Conservation (phyloP, 2,888 invertebrate genomes). For the Drosophila picticornis region DNA sequence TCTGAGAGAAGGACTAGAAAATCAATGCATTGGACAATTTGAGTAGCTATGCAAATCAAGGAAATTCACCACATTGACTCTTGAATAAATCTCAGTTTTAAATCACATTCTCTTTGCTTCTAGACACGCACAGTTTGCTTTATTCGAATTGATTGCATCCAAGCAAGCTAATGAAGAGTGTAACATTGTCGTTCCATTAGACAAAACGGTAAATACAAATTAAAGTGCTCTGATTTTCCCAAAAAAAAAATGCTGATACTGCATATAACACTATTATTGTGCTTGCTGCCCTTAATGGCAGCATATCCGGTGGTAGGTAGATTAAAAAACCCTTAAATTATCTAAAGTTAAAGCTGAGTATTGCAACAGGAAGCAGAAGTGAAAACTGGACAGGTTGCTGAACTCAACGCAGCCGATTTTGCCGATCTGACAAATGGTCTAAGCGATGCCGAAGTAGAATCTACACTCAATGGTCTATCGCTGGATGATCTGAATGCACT, state of each 20-base stretch:
- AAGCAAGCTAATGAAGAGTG: conserved; percentile 4
- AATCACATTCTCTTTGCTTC: conserved; percentile 4
- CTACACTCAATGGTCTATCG: conserved; percentile 75
- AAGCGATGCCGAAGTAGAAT: conserved; percentile 78
- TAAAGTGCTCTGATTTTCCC: conserved; percentile 24
- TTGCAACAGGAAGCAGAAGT: conserved; percentile 15
- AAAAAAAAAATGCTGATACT: conserved; percentile 58
- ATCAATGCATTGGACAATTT: no score
- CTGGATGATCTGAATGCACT: conserved; percentile 76
- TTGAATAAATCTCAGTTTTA: background rate
- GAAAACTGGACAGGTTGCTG: conserved; percentile 6
- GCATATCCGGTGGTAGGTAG: conserved; percentile 52
- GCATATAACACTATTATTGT: conserved; percentile 29
- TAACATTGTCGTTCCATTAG: conserved; percentile 10
- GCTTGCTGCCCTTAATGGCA: conserved; percentile 4
- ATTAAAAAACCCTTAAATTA: no score
- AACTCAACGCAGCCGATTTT: conserved; percentile 41
- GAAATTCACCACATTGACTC: background rate
- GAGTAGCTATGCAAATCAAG: no score
- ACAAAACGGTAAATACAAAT: conserved; percentile 32
- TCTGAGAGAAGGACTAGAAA: no score
- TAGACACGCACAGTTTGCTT: background rate
- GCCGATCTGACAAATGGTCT: conserved; percentile 70
- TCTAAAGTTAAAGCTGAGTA: background rate
- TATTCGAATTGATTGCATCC: background rate